These are phyloP conservation scores for Vidua macroura DNA, from an alignment of 2,113 vertebrate genomes.

Conservation along the genomic window DNA sequence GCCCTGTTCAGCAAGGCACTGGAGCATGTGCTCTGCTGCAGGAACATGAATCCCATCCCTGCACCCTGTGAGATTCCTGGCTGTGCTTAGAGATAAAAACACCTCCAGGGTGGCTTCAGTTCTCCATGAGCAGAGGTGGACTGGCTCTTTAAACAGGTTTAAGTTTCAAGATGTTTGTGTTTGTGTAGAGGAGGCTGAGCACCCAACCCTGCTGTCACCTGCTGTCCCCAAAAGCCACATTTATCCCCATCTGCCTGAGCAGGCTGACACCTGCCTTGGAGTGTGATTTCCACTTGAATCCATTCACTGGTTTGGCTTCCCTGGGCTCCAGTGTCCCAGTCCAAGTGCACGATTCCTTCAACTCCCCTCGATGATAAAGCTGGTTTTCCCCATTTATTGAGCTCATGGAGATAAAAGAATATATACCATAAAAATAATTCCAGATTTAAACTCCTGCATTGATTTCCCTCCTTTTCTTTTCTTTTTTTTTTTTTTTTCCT, in stretches of 20 bases:
- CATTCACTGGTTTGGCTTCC: neutral
- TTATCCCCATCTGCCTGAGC: neutral
- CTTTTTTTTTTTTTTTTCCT: neutral
- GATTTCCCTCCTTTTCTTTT: accelerated
- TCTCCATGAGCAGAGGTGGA: neutral
- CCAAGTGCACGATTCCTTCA: neutral
- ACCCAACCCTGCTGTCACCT: neutral
- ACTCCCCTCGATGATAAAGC: neutral
- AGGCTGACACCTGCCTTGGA: neutral
- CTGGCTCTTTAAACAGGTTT: neutral
- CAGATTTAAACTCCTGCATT: neutral
- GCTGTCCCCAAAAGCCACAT: neutral
- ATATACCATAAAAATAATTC: neutral
- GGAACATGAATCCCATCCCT: neutral
- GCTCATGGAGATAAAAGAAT: neutral
- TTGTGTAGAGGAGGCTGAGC: neutral
- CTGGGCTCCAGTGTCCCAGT: neutral
- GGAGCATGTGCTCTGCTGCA: neutral
- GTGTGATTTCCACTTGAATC: neutral
- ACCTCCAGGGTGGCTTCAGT: neutral
- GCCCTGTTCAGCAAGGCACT: neutral
- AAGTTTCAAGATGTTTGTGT: neutral
- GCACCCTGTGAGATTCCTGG: neutral
- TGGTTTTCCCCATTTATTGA: accelerated
- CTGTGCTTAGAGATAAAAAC: neutral